Conservation (phyloP, 2,113 vertebrate species). For the Cyprinus carpio region DNA sequence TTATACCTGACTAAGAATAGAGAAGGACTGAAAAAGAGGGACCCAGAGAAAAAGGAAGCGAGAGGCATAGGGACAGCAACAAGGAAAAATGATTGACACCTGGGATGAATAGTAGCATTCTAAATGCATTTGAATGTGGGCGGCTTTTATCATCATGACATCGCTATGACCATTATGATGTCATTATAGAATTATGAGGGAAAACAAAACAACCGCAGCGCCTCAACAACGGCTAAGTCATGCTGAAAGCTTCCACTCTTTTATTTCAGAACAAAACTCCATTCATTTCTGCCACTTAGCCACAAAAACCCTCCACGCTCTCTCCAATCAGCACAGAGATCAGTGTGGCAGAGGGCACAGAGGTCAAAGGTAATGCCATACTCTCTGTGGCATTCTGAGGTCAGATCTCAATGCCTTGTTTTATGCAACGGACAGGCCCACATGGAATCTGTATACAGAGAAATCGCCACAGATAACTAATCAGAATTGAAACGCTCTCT, state of each 20-base stretch:
- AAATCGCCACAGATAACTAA: not conserved
- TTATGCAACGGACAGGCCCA: constrained; percentile 10
- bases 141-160: constrained; percentile 9
- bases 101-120: constrained; percentile 17
- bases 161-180: constrained; percentile 37
- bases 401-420: constrained; percentile 39
- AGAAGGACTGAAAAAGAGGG: not conserved
- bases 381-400: constrained; percentile 24
- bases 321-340: constrained; percentile 39
- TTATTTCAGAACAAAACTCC: constrained; percentile 44
- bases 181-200: constrained; percentile 48
- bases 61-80: not conserved
- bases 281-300: constrained; percentile 37
- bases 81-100: constrained; percentile 3
- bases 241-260: not conserved
- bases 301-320: not conserved
- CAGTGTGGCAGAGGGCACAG: constrained; percentile 30
- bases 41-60: not conserved
- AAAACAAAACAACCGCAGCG: not conserved
- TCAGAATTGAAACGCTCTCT: not conserved
- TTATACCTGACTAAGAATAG: not conserved
- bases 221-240: constrained; percentile 19
- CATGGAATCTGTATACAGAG: not conserved
- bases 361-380: constrained; percentile 48
- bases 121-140: not conserved